These are phyloP conservation scores for Adelosebastes latens DNA, from an alignment of 2,797 vertebrate genomes.

Conservation along the genomic window DNA sequence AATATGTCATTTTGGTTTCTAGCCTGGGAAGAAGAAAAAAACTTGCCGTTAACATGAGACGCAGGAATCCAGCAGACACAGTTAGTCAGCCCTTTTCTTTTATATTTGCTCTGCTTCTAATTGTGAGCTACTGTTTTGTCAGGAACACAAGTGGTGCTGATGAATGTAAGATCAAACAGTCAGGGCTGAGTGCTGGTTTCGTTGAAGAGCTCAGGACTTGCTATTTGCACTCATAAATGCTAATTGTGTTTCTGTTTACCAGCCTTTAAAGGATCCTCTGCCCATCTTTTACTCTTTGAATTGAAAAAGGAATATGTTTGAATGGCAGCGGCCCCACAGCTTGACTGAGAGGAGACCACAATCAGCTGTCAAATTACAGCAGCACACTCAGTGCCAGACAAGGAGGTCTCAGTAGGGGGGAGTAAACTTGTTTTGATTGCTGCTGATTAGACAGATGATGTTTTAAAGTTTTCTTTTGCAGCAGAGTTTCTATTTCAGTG, in stretches of 20 bases:
- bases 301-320: slow-evolving; percentile 20
- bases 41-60: slow-evolving; percentile 14
- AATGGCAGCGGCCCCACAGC: slow-evolving; percentile 36
- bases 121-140: slow-evolving; percentile 53
- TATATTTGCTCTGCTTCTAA: slow-evolving; percentile 48
- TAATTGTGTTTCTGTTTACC: slow-evolving; percentile 56
- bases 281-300: slow-evolving; percentile 29
- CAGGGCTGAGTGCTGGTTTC: slow-evolving; percentile 16
- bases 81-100: slow-evolving; percentile 16
- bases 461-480: not conserved
- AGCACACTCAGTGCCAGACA: slow-evolving; percentile 11
- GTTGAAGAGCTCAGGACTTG: slow-evolving; percentile 25
- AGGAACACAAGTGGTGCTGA: slow-evolving; percentile 42
- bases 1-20: slow-evolving; percentile 62
- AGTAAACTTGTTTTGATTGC: slow-evolving; percentile 17
- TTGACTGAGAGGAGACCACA: slow-evolving; percentile 31
- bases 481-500: slow-evolving; percentile 21
- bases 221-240: slow-evolving; percentile 52
- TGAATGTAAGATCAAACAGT: slow-evolving; percentile 52
- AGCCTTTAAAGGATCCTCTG: slow-evolving; percentile 41
- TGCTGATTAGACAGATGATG: slow-evolving; percentile 27
- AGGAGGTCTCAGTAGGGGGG: not conserved
- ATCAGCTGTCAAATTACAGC: slow-evolving; percentile 42
- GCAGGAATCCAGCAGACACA: slow-evolving; percentile 36
- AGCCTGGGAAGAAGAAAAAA: slow-evolving; percentile 38